Conservation (phyloP, 2,888 invertebrate species). For the Calephelis perditalis region DNA sequence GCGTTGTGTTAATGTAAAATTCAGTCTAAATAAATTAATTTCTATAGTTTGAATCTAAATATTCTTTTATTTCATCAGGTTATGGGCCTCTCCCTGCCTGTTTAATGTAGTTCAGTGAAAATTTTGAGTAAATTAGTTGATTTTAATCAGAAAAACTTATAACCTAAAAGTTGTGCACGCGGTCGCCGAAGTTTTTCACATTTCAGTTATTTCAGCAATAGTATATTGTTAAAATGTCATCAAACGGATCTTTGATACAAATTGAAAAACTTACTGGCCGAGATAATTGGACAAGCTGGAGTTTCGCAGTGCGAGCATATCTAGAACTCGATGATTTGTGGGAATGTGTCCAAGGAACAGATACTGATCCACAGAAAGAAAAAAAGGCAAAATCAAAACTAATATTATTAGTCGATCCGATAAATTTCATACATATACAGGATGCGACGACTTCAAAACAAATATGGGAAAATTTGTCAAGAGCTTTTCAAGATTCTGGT, state of each 20-base stretch:
- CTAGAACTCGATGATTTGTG: constrained; percentile 15
- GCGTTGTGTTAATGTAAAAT: no score
- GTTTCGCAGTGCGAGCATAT: constrained; percentile 15
- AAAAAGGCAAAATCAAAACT: constrained; percentile 21
- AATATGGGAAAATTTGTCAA: constrained; percentile 9
- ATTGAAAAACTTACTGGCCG: constrained; percentile 1
- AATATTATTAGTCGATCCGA: constrained; percentile 17
- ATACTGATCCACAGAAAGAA: constrained; percentile 15
- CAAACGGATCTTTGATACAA: not conserved
- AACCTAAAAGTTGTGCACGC: not conserved
- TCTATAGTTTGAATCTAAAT: no score
- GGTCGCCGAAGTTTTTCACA: constrained; percentile 11
- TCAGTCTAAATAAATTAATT: no score
- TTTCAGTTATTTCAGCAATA: not conserved
- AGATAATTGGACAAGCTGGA: constrained; percentile 2
- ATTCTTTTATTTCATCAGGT: constrained; percentile 4
- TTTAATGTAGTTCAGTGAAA: constrained; percentile 6
- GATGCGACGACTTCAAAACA: not conserved
- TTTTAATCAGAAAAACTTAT: not conserved
- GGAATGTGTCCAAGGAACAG: constrained; percentile 4
- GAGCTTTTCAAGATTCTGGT: constrained; percentile 10
- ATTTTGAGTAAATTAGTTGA: not conserved
- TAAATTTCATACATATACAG: constrained; percentile 20
- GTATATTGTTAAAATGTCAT: constrained; percentile 10
- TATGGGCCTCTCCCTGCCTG: constrained; percentile 1